These are phyloP conservation scores for Anthoscopus minutus DNA, from an alignment of 2,113 vertebrate species.

Conservation along the genomic window DNA sequence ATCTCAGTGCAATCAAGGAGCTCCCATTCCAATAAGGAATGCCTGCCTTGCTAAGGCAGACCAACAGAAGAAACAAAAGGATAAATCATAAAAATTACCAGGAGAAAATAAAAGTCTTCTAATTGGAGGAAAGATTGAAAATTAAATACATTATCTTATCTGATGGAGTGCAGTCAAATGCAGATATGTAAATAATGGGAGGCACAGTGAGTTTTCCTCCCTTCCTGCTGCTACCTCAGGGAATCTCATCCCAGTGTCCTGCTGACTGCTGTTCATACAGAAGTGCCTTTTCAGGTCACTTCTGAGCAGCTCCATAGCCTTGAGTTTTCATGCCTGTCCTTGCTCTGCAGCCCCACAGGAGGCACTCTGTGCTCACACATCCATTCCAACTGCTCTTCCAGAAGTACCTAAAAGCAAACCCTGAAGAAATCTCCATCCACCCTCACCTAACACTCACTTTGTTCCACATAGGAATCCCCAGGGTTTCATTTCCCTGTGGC, in stretches of 20 bases:
- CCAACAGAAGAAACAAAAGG: neutral
- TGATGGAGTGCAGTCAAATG: neutral
- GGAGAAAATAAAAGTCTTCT: neutral
- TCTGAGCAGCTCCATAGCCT: accelerated
- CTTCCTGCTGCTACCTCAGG: neutral
- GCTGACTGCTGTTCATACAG: neutral
- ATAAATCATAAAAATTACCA: neutral
- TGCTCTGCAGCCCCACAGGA: neutral
- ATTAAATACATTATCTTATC: neutral
- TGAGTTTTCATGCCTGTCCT: neutral
- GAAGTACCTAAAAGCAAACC: neutral
- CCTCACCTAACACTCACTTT: neutral
- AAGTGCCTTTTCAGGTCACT: neutral
- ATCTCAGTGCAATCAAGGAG: neutral
- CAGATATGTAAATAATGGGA: neutral
- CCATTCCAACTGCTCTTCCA: neutral
- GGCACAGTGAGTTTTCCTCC: neutral
- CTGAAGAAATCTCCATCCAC: neutral
- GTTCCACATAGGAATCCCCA: neutral
- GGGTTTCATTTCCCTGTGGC: neutral
- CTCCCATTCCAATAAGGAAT: neutral
- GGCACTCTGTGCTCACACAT: conserved; percentile 28
- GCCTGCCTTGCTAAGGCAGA: neutral
- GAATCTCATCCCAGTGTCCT: neutral
- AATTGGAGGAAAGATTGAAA: neutral